phyloP scores from a whole-genome alignment of 30 jellyfish, hydroid and myxozoan species.

The Hydractinia echinata region DNA sequence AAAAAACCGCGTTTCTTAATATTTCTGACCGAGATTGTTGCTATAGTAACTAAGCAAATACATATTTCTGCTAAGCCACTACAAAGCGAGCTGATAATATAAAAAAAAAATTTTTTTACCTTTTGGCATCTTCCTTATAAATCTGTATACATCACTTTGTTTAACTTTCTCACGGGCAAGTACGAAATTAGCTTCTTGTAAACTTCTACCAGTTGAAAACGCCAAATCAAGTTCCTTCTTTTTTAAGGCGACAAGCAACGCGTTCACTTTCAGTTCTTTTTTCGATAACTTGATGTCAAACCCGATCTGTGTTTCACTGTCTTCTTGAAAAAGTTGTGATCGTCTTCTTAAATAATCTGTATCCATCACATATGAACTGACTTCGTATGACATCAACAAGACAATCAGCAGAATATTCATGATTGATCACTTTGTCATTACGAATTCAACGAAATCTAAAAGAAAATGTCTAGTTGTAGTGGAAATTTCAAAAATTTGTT shows the following conservation, averaged over 20 bases:
- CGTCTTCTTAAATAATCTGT: neutral
- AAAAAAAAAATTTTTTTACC: conserved; percentile 23
- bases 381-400: too few species aligned
- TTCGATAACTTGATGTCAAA: conserved; percentile 34
- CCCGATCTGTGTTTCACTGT: conserved; percentile 24
- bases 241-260: conserved; percentile 43
- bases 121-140: conserved; percentile 74
- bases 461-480: too few species aligned
- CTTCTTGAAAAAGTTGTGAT: neutral
- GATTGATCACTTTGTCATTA: too few species aligned
- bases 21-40: too few species aligned
- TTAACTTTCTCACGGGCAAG: conserved; percentile 46
- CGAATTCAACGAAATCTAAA: too few species aligned
- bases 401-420: too few species aligned
- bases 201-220: conserved; percentile 20
- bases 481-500: too few species aligned
- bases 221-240: conserved; percentile 53
- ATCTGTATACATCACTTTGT: conserved; percentile 49
- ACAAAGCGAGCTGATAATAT: too few species aligned
- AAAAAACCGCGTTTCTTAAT: too few species aligned
- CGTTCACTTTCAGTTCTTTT: conserved; percentile 55
- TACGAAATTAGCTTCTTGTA: conserved; percentile 53
- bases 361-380: too few species aligned
- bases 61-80: too few species aligned
- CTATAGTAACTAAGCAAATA: too few species aligned